Percentiles rank a stretch among this genome's conserved stretches.
Conservation (phyloP, 35 echinoderm and acorn worm species). For the Ophiothrix spiculata region DNA sequence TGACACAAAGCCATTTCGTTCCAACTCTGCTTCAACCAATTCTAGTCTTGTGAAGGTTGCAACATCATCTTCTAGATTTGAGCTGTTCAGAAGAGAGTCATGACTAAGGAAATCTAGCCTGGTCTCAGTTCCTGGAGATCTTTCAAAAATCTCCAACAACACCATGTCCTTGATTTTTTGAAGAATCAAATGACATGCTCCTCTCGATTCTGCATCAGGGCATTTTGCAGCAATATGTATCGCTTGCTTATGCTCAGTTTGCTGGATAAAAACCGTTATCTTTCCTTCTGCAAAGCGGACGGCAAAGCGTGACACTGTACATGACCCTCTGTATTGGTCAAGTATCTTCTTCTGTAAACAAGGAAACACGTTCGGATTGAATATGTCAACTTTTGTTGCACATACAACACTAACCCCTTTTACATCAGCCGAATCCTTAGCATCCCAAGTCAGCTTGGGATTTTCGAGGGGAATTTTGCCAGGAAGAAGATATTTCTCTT, state of each 20-base stretch:
- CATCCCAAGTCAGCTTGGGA: not conserved
- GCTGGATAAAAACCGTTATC: not conserved
- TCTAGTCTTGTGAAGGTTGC: not conserved
- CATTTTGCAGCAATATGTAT: not conserved
- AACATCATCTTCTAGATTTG: not conserved
- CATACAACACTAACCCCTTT: not conserved
- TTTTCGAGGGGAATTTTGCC: not conserved
- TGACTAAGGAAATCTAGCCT: not conserved
- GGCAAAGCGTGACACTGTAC: not conserved
- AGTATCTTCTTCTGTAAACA: not conserved
- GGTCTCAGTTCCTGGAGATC: not conserved
- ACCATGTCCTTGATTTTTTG: not conserved
- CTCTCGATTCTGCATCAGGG: not conserved
- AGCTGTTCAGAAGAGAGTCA: not conserved
- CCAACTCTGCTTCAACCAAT: not conserved
- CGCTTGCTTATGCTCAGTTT: not conserved
- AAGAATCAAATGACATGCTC: not conserved
- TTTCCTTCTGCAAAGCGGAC: not conserved
- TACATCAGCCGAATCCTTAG: not conserved
- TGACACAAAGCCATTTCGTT: not conserved
- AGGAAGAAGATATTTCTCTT: not conserved
- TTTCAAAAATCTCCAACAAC: not conserved
- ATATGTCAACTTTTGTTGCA: not conserved
- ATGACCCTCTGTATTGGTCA: not conserved
- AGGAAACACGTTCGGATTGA: not conserved